These are phyloP conservation scores for Macroteleia sp. DNA, from an alignment of 2,888 invertebrate species.

Conservation along the genomic window DNA sequence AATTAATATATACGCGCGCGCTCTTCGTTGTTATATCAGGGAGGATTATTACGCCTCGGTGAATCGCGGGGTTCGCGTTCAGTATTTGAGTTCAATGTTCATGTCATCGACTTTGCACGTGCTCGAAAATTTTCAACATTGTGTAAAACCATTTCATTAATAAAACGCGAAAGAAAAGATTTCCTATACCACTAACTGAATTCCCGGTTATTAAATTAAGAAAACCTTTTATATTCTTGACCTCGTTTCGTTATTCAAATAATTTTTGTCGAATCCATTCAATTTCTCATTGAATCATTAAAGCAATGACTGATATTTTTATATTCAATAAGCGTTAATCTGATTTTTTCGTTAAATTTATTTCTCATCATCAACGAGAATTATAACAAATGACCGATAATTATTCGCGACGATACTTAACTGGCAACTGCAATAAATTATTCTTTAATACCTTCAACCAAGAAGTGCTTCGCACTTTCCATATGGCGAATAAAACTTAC, in stretches of 20 bases:
- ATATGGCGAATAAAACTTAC: slow-evolving; percentile 39
- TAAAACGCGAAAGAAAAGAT: no score
- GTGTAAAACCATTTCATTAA: no score
- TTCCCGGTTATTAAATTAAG: no score
- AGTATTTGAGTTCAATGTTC: slow-evolving; percentile 41
- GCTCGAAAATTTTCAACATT: background rate
- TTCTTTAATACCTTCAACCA: slow-evolving; percentile 28
- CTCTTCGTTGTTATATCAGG: slow-evolving; percentile 70
- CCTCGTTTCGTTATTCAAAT: no score
- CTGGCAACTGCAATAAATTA: slow-evolving; percentile 45
- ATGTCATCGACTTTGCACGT: slow-evolving; percentile 12
- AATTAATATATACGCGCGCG: slow-evolving; percentile 76
- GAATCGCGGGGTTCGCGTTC: slow-evolving; percentile 33
- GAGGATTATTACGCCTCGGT: slow-evolving; percentile 58
- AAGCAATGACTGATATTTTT: no score
- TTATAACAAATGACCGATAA: slow-evolving; percentile 38
- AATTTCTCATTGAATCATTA: no score
- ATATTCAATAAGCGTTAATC: background rate
- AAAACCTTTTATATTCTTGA: no score
- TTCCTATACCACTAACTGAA: no score
- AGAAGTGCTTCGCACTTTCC: slow-evolving; percentile 39
- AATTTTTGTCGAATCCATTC: no score
- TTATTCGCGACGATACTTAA: slow-evolving; percentile 42
- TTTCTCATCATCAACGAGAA: slow-evolving; percentile 6
- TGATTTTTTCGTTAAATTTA: background rate